Conservation (phyloP, 2,888 invertebrate species). For the Anorthoa munda region DNA sequence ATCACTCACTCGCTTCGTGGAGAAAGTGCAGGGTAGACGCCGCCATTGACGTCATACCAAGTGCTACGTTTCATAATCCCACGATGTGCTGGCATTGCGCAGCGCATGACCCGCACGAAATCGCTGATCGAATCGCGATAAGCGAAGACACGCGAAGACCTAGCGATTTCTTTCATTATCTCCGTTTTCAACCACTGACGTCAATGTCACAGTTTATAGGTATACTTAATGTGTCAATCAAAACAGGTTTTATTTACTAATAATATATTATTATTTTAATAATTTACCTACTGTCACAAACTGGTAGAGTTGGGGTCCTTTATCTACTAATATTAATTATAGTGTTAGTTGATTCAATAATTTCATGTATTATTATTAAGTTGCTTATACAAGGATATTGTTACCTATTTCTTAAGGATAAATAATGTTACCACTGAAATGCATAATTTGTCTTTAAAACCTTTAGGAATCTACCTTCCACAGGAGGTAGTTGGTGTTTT, state of each 20-base stretch:
- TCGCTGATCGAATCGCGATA: slow-evolving; percentile 66
- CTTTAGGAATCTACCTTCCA: neutral
- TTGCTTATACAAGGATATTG: neutral
- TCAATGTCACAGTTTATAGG: slow-evolving; percentile 49
- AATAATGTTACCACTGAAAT: neutral
- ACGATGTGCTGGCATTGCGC: slow-evolving; percentile 64
- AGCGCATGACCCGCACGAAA: slow-evolving; percentile 66
- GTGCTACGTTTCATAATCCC: slow-evolving; percentile 77
- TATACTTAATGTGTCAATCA: slow-evolving; percentile 35
- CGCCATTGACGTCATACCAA: slow-evolving; percentile 84
- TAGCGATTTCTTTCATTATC: slow-evolving; percentile 55
- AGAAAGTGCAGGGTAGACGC: slow-evolving; percentile 82
- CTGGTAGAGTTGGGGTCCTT: neutral
- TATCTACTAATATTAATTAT: neutral
- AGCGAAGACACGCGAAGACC: slow-evolving; percentile 59
- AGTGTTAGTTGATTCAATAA: slow-evolving; percentile 4
- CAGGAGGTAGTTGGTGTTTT: neutral
- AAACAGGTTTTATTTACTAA: slow-evolving; percentile 27
- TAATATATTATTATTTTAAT: slow-evolving; percentile 10
- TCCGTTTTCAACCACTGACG: slow-evolving; percentile 58
- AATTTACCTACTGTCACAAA: slow-evolving; percentile 22
- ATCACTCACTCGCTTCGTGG: slow-evolving; percentile 69
- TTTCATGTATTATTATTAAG: neutral
- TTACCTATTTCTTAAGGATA: neutral
- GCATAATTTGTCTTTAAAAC: neutral